Conservation (phyloP, 1,140 invertebrate species). For the Drosophila yakuba region DNA sequence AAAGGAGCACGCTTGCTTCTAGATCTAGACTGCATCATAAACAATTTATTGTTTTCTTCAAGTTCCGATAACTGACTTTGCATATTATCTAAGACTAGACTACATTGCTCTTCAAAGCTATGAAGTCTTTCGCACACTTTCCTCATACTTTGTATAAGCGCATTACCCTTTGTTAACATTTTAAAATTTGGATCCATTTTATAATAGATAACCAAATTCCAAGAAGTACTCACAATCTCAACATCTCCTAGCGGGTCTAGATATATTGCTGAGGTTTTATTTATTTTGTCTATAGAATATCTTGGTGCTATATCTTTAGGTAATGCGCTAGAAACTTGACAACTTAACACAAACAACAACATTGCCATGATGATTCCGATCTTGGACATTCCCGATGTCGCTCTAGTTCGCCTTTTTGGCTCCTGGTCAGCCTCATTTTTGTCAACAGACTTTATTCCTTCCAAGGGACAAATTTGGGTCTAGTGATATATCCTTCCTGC, state of each 20-base stretch:
- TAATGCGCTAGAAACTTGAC: neutral
- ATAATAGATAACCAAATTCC: conserved; percentile 1
- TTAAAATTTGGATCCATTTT: conserved; percentile 7
- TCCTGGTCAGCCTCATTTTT: neutral
- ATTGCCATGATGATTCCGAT: neutral
- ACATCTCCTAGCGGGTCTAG: conserved; percentile 18
- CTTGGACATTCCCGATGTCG: neutral
- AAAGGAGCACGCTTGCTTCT: too few relatives aligned
- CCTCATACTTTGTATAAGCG: too few relatives aligned
- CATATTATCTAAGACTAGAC: too few relatives aligned
- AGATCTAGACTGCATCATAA: too few relatives aligned
- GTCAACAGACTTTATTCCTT: conserved; percentile 1
- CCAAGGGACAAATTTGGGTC: neutral
- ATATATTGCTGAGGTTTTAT: neutral
- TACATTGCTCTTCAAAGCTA: too few relatives aligned
- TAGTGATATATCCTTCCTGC: neutral
- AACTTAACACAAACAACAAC: neutral
- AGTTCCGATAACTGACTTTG: too few relatives aligned
- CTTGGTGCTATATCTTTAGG: neutral
- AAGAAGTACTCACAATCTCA: conserved; percentile 10
- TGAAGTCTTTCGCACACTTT: too few relatives aligned
- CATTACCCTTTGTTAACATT: neutral
- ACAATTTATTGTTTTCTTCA: too few relatives aligned
- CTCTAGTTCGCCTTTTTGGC: neutral
- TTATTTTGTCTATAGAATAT: too few relatives aligned